Base-by-base conservation (phyloP, 1,140 invertebrate species). In the Ylistrum balloti region DNA sequence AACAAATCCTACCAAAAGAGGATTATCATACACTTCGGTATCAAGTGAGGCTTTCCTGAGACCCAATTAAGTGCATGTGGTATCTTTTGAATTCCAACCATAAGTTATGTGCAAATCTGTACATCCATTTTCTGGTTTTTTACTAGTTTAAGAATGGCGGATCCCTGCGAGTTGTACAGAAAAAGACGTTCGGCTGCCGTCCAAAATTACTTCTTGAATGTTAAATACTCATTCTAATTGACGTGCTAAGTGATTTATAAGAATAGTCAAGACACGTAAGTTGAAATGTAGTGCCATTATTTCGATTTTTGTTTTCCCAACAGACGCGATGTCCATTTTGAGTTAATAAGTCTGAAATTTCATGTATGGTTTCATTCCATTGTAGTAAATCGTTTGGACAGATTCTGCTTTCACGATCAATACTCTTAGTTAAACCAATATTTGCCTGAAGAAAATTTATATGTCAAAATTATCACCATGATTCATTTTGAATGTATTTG, bases 391-490 rank as follows among this genome's bases (percentile, higher is more conserved):
- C 56, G n/a, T 74, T 28, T 74, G 56, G 56, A n/a, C 56, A 74
- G 56, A 74, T 74, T 74, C 56, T 74, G 56, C 22, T 5, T 74
- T 28, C 22, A 74, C 56, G 56, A 74, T 74, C 56, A 28, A 74
- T 74, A 74, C 28, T 74, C 28, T 28, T 28, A 74, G 22, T n/a
- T 74, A 74, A 74, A 45, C 41, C 41, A 45, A 74, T 74, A n/a
- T 74, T 74, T 74, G 22, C 22, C 56, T n/a, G 22, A 28, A 28
- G 56, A 74, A 28, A 74, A 74, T 74, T 74, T 74, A 28, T 74
- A 74, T 74, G 56, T 74, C 56, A 74, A 28, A 74, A 74, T 74
- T 74, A 74, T 74, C 56, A 74, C 56, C 56, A 74, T 74, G 56
- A 74, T 74, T 74, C 56, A 74, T 28, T 74, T 74, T 22, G n/a